A percentile compares a stretch with the other conserved stretches of the same genome.
These are phyloP conservation scores for Volucella inflata DNA, from an alignment of 2,888 invertebrate species.

Conservation along the genomic window DNA sequence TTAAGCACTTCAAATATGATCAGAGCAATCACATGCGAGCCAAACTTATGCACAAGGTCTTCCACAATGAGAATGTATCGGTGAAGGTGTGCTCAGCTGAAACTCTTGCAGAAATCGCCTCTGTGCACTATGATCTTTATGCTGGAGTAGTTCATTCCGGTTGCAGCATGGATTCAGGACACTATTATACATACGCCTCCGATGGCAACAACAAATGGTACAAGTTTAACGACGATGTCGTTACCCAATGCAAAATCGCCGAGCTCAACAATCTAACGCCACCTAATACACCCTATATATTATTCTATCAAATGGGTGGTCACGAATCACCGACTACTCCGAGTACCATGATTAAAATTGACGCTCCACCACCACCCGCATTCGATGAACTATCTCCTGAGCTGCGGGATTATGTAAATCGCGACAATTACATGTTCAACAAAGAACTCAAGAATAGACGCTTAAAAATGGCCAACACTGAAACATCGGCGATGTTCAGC, in stretches of 20 bases:
- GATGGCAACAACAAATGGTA: conserved; percentile 88
- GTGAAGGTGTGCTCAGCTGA: conserved; percentile 83
- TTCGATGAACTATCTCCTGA: conserved; percentile 82
- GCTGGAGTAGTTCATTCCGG: conserved; percentile 94
- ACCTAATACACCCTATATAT: conserved; percentile 92
- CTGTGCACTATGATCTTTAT: conserved; percentile 88
- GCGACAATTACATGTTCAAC: conserved; percentile 81
- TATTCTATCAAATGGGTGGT: conserved; percentile 88
- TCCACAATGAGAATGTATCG: conserved; percentile 85
- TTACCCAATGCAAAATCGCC: conserved; percentile 86
- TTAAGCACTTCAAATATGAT: conserved; percentile 92
- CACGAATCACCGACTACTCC: conserved; percentile 77
- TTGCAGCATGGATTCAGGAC: conserved; percentile 92
- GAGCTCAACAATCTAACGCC: conserved; percentile 87
- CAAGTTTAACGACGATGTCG: conserved; percentile 92
- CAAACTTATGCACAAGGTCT: conserved; percentile 90
- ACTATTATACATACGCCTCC: conserved; percentile 93
- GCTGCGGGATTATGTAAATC: conserved; percentile 81
- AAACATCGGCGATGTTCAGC: conserved; percentile 69
- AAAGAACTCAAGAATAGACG: conserved; percentile 80
- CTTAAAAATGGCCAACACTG: conserved; percentile 77
- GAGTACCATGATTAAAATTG: conserved; percentile 80
- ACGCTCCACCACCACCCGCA: conserved; percentile 79
- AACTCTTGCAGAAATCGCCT: conserved; percentile 80
- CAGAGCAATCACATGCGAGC: conserved; percentile 89